phyloP scores from a whole-genome alignment of 2,797 vertebrate genomes.

The Periophthalmus magnuspinnatus region DNA sequence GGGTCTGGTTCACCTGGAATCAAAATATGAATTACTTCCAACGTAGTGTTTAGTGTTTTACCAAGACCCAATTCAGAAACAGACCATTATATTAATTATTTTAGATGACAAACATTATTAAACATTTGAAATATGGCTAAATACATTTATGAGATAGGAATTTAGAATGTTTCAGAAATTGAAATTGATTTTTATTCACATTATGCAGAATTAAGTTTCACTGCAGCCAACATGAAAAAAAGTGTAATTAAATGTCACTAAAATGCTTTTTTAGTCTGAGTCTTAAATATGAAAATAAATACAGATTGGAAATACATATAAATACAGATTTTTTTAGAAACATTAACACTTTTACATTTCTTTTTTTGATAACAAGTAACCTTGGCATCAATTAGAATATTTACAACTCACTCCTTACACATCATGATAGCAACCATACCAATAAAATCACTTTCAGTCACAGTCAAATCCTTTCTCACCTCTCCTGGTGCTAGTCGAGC shows the following conservation, averaged over 20 bases:
- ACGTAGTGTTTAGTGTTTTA: background rate
- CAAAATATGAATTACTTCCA: background rate
- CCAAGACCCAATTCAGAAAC: background rate
- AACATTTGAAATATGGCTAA: background rate
- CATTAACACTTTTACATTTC: too few species aligned
- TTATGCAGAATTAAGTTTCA: too few species aligned
- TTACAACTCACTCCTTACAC: too few species aligned
- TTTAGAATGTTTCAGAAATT: background rate
- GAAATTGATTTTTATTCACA: background rate
- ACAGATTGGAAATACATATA: too few species aligned
- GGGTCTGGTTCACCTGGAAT: conserved; percentile 83
- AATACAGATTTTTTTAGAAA: too few species aligned
- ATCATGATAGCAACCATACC: background rate
- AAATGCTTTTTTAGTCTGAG: too few species aligned
- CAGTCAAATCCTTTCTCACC: conserved; percentile 64
- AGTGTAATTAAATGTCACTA: too few species aligned
- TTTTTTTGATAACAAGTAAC: too few species aligned
- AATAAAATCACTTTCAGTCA: background rate
- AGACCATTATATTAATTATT: background rate
- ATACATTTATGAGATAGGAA: background rate
- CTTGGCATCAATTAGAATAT: too few species aligned
- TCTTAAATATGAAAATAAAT: too few species aligned
- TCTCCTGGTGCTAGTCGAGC: conserved; percentile 93
- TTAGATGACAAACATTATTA: background rate
- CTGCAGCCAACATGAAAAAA: too few species aligned